Base-by-base conservation (phyloP, 2,888 invertebrate species). In the Leptodirus hochenwartii region DNA sequence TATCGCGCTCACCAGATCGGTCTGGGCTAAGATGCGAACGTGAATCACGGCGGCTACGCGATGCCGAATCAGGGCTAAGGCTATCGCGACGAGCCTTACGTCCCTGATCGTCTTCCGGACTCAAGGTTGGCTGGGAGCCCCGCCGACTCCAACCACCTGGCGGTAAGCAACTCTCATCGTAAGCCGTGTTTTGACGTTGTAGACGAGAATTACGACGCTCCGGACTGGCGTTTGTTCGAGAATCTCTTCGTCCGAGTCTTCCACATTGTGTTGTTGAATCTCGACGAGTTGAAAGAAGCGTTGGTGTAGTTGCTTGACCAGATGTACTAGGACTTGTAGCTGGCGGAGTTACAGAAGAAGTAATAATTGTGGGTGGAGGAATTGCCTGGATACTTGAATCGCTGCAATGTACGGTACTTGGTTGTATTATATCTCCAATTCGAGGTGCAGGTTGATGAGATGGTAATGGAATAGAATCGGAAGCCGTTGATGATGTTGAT, bases 241-340 rank as follows among this genome's bases (percentile, higher is more conserved):
- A 75, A 46, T 77, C 76, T 34, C 75, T 54, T 24, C 76, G 59
- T 29, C 69, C 70, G 5, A 61, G 49, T 10, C 66, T 53, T 4
- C 75, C 72, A 44, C 84, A 84, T 56, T 85, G 84, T 0, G 84
- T 84, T 2, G 82, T 84, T 1, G 84, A 84, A 47, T 85, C 84
- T 32, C 84, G 62, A 15, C 82, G 60, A 0, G 65, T 64, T 3
- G 59, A 39, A 9, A 64, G 41, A 17, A 62, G 39, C 4, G 56
- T 55, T 2, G 62, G 59, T 4, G 62, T 59, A 11, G 57, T 58
- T 17, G 54, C 55, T 9, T 56, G 57, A 6, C 64, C 61, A 1
- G 77, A 72, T 6, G 64, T 62, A 1, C 78, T 73, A 0, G 82
- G 81, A 20, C 81, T 81, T 2, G 80, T 75, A 5, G 80, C 69